Evolutionary conservation across 2,113 vertebrate species (phyloP), one percentile per base, ranked within the genome.

Genomic region (Prochilodus magdalenae): DNA sequence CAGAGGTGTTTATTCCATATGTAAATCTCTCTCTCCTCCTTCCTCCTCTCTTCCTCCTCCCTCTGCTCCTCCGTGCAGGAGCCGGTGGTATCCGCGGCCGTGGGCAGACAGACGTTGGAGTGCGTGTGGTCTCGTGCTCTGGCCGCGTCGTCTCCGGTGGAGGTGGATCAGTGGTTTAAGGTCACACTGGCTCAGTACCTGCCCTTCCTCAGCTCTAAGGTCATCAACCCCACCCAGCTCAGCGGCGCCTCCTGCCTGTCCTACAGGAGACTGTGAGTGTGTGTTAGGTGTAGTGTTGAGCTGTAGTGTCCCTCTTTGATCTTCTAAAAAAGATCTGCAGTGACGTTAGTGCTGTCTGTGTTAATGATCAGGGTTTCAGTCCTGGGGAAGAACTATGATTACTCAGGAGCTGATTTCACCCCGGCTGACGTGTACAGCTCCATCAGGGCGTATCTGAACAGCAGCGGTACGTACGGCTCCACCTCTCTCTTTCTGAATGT

Each of bases 301-400:
- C n/a, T n/a, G n/a, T n/a, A n/a, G n/a, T n/a, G n/a, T n/a, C n/a
- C n/a, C n/a, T n/a, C n/a, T n/a, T n/a, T n/a, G n/a, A n/a, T n/a
- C n/a, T n/a, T n/a, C n/a, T n/a, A 53, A 18, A 26, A 10, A 44
- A 27, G 77, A 12, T 69, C n/a, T 84, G 8, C 62, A 16, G n/a
- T n/a, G n/a, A n/a, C n/a, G n/a, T n/a, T n/a, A n/a, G n/a, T n/a
- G n/a, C n/a, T n/a, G n/a, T 77, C 53, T 69, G 40, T 84, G 1
- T 55, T 55, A 7, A 16, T 49, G 44, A 60, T 59, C 49, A 94
- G 92, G 26, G 86, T 94, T 24, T 90, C 80, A 69, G 73, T 88
- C 22, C 84, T 93, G 83, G 93, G 87, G 78, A 90, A 82, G 1
- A 88, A 83, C 62, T 91, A 88, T 84, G 86, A 77, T 13, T 89